These are phyloP conservation scores for Eudemis profundana DNA, from an alignment of 2,888 invertebrate genomes.

Conservation along the genomic window DNA sequence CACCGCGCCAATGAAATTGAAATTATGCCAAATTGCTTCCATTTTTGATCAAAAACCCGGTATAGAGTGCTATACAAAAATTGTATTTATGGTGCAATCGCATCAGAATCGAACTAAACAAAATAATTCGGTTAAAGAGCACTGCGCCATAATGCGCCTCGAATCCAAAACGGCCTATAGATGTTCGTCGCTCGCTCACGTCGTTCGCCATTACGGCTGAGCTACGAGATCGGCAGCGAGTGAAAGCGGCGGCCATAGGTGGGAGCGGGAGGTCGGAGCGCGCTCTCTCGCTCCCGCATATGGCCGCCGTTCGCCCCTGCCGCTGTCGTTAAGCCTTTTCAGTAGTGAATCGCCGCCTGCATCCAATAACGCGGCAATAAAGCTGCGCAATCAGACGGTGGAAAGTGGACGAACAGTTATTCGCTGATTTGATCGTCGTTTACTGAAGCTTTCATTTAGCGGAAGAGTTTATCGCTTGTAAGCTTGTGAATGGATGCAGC, in stretches of 20 bases:
- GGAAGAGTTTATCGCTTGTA: constrained; percentile 18
- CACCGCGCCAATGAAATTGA: no score
- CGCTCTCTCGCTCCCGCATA: no score
- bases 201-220: no score
- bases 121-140: constrained; percentile 19
- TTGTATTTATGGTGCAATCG: not conserved
- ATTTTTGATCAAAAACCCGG: no score
- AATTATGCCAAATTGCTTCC: no score
- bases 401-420: constrained; percentile 4
- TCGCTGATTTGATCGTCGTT: constrained; percentile 17
- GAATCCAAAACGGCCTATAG: not conserved
- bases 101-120: constrained; percentile 15
- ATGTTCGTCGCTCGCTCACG: not conserved
- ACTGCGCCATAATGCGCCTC: not conserved
- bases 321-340: not conserved
- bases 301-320: no score
- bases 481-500: no score
- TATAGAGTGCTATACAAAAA: not conserved
- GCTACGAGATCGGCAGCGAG: no score
- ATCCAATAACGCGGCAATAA: not conserved
- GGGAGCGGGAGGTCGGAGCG: no score
- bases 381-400: not conserved
- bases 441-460: constrained; percentile 21
- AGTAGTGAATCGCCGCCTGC: not conserved
- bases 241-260: no score